Conservation (phyloP, 1,140 invertebrate genomes). For the Camponotus floridanus region DNA sequence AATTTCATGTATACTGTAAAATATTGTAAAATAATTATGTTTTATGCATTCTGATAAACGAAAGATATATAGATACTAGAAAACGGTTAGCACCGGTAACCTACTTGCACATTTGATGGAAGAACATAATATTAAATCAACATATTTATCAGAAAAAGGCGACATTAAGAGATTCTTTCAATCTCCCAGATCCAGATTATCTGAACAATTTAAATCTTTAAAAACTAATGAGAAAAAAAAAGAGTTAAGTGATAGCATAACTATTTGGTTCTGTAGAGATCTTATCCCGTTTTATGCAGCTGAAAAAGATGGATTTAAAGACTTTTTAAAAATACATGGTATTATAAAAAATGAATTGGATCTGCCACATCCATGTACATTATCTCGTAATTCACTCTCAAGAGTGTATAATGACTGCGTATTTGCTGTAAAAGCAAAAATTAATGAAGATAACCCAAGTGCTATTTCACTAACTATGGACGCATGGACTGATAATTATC, state of each 20-base stretch:
- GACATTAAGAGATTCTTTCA: slow-evolving; percentile 16
- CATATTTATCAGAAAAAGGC: background rate
- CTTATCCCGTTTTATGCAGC: background rate
- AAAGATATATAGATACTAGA: slow-evolving; percentile 24
- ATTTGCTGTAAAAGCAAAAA: slow-evolving; percentile 25
- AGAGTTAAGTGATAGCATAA: background rate
- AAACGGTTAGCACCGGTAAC: slow-evolving; percentile 21
- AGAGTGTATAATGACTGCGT: slow-evolving; percentile 14
- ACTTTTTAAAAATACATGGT: slow-evolving; percentile 11
- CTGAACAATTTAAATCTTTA: slow-evolving; percentile 3
- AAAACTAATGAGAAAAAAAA: background rate
- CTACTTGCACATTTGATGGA: background rate
- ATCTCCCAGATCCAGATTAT: background rate
- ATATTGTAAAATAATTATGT: too few species aligned
- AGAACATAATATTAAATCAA: slow-evolving; percentile 27
- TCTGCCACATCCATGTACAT: slow-evolving; percentile 7
- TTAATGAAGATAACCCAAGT: slow-evolving; percentile 32
- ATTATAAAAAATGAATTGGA: slow-evolving; percentile 1
- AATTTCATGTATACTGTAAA: background rate
- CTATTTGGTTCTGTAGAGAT: slow-evolving; percentile 17
- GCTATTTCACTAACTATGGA: slow-evolving; percentile 30
- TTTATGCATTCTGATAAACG: slow-evolving; percentile 33
- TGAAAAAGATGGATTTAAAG: slow-evolving; percentile 14
- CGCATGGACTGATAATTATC: slow-evolving; percentile 32
- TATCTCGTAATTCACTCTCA: slow-evolving; percentile 9